These are phyloP conservation scores for Chorisops tibialis DNA, from an alignment of 2,888 invertebrate species.

Conservation along the genomic window DNA sequence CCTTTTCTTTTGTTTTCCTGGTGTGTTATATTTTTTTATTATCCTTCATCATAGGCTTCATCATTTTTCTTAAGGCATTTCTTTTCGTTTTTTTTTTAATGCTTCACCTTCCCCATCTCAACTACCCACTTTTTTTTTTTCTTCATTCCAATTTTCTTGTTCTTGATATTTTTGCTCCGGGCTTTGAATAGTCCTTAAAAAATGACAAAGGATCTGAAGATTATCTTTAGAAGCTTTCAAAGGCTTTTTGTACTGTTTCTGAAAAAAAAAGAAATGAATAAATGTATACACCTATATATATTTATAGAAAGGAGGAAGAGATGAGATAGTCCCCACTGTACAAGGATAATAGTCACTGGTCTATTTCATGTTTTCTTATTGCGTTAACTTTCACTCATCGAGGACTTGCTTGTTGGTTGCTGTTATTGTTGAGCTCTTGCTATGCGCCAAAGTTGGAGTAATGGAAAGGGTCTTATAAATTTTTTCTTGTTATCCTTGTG, in stretches of 20 bases:
- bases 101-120: too few relatives aligned
- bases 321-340: neutral
- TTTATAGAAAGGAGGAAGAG: slow-evolving; percentile 2
- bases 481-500: neutral
- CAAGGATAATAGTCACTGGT: slow-evolving; percentile 1
- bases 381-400: slow-evolving; percentile 21
- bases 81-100: slow-evolving; percentile 3
- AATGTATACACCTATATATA: slow-evolving; percentile 7
- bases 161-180: slow-evolving; percentile 11
- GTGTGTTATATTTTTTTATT: too few relatives aligned
- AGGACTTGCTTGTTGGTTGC: slow-evolving; percentile 5
- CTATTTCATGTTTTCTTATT: slow-evolving; percentile 11
- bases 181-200: slow-evolving; percentile 23
- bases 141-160: slow-evolving; percentile 16
- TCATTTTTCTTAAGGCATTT: slow-evolving; percentile 5
- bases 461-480: slow-evolving; percentile 2
- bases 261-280: neutral
- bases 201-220: slow-evolving; percentile 26
- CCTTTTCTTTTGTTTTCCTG: neutral
- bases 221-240: slow-evolving; percentile 24
- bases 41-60: neutral
- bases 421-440: neutral
- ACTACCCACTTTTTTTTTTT: too few relatives aligned
- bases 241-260: slow-evolving; percentile 20
- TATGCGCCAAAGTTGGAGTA: neutral